Evolutionary conservation across 2,888 invertebrate genomes (phyloP).

Genomic region (Synergus japonicus): DNA sequence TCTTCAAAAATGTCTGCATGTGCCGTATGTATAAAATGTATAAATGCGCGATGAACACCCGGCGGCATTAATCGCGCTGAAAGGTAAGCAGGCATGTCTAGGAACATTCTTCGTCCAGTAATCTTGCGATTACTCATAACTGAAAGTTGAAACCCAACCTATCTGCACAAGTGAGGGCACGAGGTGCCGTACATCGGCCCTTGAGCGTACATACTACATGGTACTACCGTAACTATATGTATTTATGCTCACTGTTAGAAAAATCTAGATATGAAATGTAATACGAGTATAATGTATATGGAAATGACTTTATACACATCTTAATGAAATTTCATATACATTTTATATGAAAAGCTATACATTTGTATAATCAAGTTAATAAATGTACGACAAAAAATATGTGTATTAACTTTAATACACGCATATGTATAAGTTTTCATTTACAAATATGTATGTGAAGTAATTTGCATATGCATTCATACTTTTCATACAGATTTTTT

Average conservation of each 20-base stretch:
- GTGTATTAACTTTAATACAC: too few relatives aligned
- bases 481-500: too few relatives aligned
- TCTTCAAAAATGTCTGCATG: neutral
- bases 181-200: slow-evolving; percentile 21
- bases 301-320: too few relatives aligned
- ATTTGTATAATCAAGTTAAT: too few relatives aligned
- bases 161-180: neutral
- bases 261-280: too few relatives aligned
- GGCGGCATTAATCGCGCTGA: slow-evolving; percentile 56
- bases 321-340: too few relatives aligned
- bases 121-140: slow-evolving; percentile 24
- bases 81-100: slow-evolving; percentile 54
- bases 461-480: too few relatives aligned
- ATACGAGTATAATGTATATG: too few relatives aligned
- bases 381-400: too few relatives aligned
- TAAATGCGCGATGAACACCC: slow-evolving; percentile 49
- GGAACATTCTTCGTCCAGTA: slow-evolving; percentile 46
- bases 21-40: slow-evolving; percentile 9
- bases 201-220: slow-evolving; percentile 8
- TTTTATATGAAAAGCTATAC: too few relatives aligned
- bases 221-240: slow-evolving; percentile 19
- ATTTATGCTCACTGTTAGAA: neutral
- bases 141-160: slow-evolving; percentile 6
- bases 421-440: too few relatives aligned
- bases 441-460: too few relatives aligned